Evolutionary conservation across 1,140 invertebrate species (phyloP).

Genomic region (Cardiocondyla obscurior): DNA sequence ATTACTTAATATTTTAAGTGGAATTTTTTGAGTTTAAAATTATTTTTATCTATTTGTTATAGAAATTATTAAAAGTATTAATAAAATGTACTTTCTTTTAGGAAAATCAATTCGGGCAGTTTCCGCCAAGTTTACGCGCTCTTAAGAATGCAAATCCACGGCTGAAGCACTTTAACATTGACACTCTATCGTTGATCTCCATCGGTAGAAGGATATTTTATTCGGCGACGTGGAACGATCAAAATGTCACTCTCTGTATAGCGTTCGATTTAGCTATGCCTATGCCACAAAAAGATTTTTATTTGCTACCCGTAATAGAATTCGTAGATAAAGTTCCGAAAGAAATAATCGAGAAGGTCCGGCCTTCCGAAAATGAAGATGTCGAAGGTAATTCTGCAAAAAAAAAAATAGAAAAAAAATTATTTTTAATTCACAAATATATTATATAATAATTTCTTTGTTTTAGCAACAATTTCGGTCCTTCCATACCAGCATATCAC

Average conservation of each 20-base stretch:
- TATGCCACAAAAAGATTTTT: slow-evolving; percentile 83
- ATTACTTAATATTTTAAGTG: too few species aligned
- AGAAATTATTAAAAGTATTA: background rate
- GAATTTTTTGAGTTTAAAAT: background rate
- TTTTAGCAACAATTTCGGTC: slow-evolving; percentile 90
- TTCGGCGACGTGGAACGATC: slow-evolving; percentile 88
- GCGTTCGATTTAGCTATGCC: slow-evolving; percentile 86
- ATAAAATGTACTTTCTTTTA: slow-evolving; percentile 75
- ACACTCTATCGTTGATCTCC: slow-evolving; percentile 84
- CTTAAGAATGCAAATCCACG: slow-evolving; percentile 89
- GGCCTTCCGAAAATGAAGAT: slow-evolving; percentile 84
- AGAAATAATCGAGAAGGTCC: slow-evolving; percentile 84
- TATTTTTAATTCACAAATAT: too few species aligned
- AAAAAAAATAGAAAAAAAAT: too few species aligned
- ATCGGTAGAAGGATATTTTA: slow-evolving; percentile 90
- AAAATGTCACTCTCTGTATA: slow-evolving; percentile 89
- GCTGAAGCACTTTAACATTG: slow-evolving; percentile 88
- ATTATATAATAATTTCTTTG: background rate
- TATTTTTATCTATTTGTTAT: background rate
- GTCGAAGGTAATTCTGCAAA: slow-evolving; percentile 86
- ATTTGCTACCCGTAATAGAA: slow-evolving; percentile 89
- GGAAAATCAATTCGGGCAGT: slow-evolving; percentile 88
- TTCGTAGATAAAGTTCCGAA: slow-evolving; percentile 90
- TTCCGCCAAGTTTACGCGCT: slow-evolving; percentile 87
- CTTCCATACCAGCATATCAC: slow-evolving; percentile 88